phyloP scores from a whole-genome alignment of 2,888 invertebrate genomes.

The Meghimatium bilineatum region DNA sequence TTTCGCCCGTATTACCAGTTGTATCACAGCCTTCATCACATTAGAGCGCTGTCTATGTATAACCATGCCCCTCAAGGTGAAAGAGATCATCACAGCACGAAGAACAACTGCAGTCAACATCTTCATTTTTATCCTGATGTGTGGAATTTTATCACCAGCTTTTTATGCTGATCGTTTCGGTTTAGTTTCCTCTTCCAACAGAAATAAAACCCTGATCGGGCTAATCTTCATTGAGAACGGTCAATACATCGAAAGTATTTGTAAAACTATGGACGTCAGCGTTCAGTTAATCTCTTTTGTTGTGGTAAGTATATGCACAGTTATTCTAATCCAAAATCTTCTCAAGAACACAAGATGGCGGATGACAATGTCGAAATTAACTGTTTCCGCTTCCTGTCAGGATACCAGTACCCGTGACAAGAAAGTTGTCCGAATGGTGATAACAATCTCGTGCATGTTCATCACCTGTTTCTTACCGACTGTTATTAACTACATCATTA shows the following conservation, averaged over 20 bases:
- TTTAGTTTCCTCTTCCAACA: neutral
- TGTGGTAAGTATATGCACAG: neutral
- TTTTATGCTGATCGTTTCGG: neutral
- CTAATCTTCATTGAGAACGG: neutral
- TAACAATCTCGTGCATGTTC: neutral
- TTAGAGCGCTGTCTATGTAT: slow-evolving; percentile 12
- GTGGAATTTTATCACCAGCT: neutral
- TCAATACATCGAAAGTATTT: neutral
- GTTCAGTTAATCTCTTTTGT: neutral
- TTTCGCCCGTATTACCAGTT: slow-evolving; percentile 18
- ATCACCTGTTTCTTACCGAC: slow-evolving; percentile 15
- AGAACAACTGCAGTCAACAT: neutral
- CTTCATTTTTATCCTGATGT: neutral
- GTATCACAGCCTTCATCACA: slow-evolving; percentile 21
- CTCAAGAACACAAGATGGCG: slow-evolving; percentile 10
- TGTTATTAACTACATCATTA: neutral
- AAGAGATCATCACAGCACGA: neutral
- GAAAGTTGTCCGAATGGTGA: slow-evolving; percentile 9
- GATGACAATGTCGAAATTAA: neutral
- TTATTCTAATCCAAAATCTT: neutral
- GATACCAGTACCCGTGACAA: neutral
- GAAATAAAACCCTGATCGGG: slow-evolving; percentile 6
- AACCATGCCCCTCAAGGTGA: slow-evolving; percentile 3
- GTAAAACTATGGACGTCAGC: neutral
- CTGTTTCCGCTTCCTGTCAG: neutral